Evolutionary conservation across 2,888 invertebrate species (phyloP), one percentile per base, ranked within the genome.

Genomic region (Clostera curtula): DNA sequence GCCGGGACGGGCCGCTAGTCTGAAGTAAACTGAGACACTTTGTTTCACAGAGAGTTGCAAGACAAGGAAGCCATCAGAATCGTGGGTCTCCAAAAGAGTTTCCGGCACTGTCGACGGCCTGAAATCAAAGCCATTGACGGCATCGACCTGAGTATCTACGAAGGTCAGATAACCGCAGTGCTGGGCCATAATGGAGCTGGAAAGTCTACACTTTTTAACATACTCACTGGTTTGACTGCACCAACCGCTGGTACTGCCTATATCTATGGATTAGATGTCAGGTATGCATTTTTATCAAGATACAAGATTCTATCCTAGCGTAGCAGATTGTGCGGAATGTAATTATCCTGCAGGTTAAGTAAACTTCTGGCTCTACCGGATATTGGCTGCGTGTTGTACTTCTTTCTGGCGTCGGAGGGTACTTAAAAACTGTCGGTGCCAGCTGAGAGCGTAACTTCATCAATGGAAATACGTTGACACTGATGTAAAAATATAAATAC

Each of bases 121-220:
- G 90, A 90, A 56, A 74, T 90, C 4, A 90, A 90, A 49, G 92
- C 92, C 1, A 89, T 93, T 1, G 91, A 92, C 45, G 91, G 90
- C 2, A 90, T 93, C 16, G 91, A 91, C 60, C 69, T 94, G 31
- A 92, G 92, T 30, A 92, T 95, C 38, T 95, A 94, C 71, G 93
- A 94, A 61, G 93, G 85, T 0, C 93, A 95, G 68, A 94, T 95
- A 36, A 95, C 94, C 0, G 93, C 93, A 0, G 90, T 95, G 11
- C 72, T 95, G 34, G 95, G 94, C 0, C 94, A 94, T 52, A 95
- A 95, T 55, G 94, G 94, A 0, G 94, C 95, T 17, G 95, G 95
- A 3, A 95, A 95, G 69, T 93, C 93, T 0, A 94, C 94, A 0
- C 76, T 94, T 5, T 91, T 95, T 60, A 94, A 94, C 50, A 93